These are phyloP conservation scores for Montipora efflorescens DNA, from an alignment of 64 coral and sea anemone species.

Conservation along the genomic window DNA sequence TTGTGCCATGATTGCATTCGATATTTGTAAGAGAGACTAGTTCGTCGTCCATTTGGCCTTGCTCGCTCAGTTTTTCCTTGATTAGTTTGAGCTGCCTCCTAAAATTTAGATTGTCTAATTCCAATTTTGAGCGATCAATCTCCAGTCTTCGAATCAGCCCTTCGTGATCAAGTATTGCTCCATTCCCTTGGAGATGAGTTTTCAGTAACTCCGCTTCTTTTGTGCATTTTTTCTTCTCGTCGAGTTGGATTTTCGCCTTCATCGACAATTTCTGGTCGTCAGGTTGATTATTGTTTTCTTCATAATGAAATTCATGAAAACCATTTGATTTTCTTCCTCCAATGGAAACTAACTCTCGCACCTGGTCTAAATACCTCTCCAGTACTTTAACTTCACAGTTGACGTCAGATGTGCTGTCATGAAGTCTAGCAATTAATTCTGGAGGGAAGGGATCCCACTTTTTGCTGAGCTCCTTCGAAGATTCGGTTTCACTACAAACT, in stretches of 20 bases:
- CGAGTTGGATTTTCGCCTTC: constrained; percentile 55
- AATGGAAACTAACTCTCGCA: constrained; percentile 8
- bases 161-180: constrained; percentile 7
- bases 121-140: constrained; percentile 72
- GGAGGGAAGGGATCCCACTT: constrained; percentile 20
- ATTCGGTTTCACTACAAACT: constrained; percentile 28
- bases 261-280: constrained; percentile 39
- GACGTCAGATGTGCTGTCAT: constrained; percentile 24
- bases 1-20: background rate
- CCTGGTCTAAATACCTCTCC: constrained; percentile 40
- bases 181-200: constrained; percentile 69
- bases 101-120: constrained; percentile 76
- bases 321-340: background rate
- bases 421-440: constrained; percentile 3
- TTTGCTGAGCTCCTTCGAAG: background rate
- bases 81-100: constrained; percentile 73
- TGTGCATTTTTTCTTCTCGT: constrained; percentile 81
- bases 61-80: constrained; percentile 67
- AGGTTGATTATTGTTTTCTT: constrained; percentile 25
- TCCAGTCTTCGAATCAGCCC: constrained; percentile 38
- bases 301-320: background rate
- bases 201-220: constrained; percentile 91
- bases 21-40: constrained; percentile 46
- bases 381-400: constrained; percentile 26
- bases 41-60: constrained; percentile 56